Evolutionary conservation across 2,113 vertebrate genomes (phyloP).

Genomic region (Neopipo cinnamomea): DNA sequence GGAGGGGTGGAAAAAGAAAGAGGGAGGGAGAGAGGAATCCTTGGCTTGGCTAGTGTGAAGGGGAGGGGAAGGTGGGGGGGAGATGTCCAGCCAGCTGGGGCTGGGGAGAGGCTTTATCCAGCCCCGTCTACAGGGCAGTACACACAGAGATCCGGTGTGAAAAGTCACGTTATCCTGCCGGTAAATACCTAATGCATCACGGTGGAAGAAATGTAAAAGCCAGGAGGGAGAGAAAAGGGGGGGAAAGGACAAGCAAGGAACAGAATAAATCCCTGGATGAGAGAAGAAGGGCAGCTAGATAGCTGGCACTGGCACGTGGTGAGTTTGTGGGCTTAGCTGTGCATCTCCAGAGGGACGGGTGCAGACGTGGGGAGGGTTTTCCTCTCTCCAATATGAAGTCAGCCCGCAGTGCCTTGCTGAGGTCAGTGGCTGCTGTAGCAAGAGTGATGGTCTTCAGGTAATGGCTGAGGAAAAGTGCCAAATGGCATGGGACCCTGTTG

Average conservation of each 20-base stretch:
- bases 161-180: constrained; percentile 77
- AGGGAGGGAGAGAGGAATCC: constrained; percentile 50
- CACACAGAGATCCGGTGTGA: constrained; percentile 77
- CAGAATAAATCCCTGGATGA: not conserved
- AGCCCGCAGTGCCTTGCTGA: not conserved
- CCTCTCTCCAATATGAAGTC: not conserved
- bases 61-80: constrained; percentile 30
- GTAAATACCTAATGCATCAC: constrained; percentile 77
- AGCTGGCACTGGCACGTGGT: not conserved
- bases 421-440: not conserved
- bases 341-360: not conserved
- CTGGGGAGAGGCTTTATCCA: constrained; percentile 74
- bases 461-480: not conserved
- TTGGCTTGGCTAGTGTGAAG: constrained; percentile 45
- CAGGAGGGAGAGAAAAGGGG: not conserved
- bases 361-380: not conserved
- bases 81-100: constrained; percentile 53
- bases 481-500: rapidly evolving
- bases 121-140: constrained; percentile 71
- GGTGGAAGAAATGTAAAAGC: constrained; percentile 25
- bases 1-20: constrained; percentile 51
- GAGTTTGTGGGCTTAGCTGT: not conserved
- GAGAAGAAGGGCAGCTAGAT: not conserved
- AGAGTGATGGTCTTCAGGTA: not conserved
- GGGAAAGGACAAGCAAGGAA: not conserved